These are phyloP conservation scores for Sebastes oblongus DNA, from an alignment of 2,797 vertebrate species.

Conservation along the genomic window DNA sequence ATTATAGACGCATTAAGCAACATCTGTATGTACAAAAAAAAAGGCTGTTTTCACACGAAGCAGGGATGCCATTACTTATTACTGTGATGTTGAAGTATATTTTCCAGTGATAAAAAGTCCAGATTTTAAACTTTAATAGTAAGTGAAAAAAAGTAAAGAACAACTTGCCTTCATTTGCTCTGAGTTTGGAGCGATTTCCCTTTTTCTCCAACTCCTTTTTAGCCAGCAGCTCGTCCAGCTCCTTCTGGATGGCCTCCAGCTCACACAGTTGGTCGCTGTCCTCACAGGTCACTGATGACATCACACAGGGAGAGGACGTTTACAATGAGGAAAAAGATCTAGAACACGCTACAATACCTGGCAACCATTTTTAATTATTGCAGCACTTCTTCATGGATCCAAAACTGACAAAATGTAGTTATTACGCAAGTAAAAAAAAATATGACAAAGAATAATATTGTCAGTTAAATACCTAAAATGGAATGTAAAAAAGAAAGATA, in stretches of 20 bases:
- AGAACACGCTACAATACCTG: too few relatives aligned
- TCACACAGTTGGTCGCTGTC: constrained; percentile 34
- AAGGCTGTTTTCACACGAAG: not conserved
- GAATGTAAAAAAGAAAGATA: too few relatives aligned
- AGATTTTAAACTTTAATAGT: not conserved
- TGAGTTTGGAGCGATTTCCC: not conserved
- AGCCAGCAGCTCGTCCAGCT: constrained; percentile 58
- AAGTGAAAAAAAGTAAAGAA: not conserved
- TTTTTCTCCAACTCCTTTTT: constrained; percentile 35
- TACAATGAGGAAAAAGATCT: not conserved
- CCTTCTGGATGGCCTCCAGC: constrained; percentile 61
- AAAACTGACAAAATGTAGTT: not conserved
- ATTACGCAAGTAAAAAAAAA: not conserved
- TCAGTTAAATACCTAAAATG: too few relatives aligned
- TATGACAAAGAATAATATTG: too few relatives aligned
- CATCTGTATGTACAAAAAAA: not conserved
- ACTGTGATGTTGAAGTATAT: not conserved
- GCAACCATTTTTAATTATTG: not conserved
- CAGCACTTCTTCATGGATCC: not conserved
- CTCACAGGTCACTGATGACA: constrained; percentile 1
- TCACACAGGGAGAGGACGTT: not conserved
- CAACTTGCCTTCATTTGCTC: not conserved
- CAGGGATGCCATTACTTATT: not conserved
- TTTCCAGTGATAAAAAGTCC: not conserved
- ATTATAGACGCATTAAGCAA: not conserved